Base-by-base conservation (phyloP, 2,797 vertebrate species). In the Ctenosaura bakeri region DNA sequence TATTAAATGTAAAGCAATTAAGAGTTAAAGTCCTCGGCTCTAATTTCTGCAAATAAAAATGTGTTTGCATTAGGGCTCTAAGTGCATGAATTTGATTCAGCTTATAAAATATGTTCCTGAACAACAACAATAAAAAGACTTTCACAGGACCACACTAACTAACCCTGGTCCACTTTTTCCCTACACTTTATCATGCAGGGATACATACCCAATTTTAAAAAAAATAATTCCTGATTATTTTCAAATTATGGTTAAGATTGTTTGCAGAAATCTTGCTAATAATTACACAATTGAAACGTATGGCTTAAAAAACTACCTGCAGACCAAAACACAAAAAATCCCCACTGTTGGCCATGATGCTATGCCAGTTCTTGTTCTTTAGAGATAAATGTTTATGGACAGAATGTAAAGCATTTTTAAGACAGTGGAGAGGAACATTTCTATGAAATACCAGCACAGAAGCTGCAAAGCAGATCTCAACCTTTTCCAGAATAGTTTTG, bases 71-170 rank as follows among this genome's bases (percentile, higher is more conserved):
- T 22, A 59, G 3, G 4, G 59, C 6, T 74, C 1, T 86, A 2
- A 62, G 7, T 22, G 1, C 26, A 42, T 1, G 3, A 29, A 79
- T 66, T 7, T 79, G 26, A 78, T 4, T 56, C 0, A 66, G 54
- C 86, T 90, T 91, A 89, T 64, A 0, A 59, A 91, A 79, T 85
- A 54, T 0, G 92, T 93, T 92, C 85, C 1, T 46, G 82, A 83
- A 54, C 46, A 14, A 16, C 3, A 46, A 46, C 42, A 46, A 46
- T 3, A 2, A 46, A 82, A 85, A 90, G 38, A 77, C 4, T 59
- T 64, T 35, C 13, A 62, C 0, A 80, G 0, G 71, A 6, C 80
- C 88, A 89, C 90, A 89, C 91, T 78, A 69, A 89, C 91, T 78
- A 69, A 69, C 29, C 81, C 14, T 79, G 84, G 85, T 69, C 0